phyloP scores from a whole-genome alignment of 1,140 invertebrate genomes.

The Tachypleus tridentatus region DNA sequence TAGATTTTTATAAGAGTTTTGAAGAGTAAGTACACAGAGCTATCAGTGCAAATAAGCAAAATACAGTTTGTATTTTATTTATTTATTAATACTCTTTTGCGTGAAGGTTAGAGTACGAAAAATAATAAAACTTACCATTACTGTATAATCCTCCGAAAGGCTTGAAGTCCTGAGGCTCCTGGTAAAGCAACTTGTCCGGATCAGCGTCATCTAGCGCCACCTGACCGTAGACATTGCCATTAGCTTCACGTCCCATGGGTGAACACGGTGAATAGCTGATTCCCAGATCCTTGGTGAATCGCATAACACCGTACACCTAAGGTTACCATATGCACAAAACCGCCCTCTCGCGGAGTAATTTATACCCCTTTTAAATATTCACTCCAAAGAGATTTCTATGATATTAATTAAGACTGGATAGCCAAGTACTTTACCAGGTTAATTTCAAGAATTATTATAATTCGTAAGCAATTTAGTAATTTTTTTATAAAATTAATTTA shows the following conservation, averaged over 20 bases:
- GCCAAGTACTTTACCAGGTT: too few relatives aligned
- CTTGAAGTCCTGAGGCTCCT: conserved; percentile 31
- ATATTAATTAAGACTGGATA: too few relatives aligned
- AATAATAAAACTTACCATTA: conserved; percentile 24
- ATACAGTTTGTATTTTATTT: conserved; percentile 16
- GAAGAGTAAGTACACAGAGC: too few relatives aligned
- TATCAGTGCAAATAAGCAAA: conserved; percentile 7
- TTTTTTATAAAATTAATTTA: too few relatives aligned
- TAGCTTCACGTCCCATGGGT: conserved; percentile 34
- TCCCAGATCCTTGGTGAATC: conserved; percentile 20
- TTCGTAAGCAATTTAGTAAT: too few relatives aligned
- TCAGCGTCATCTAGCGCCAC: conserved; percentile 40
- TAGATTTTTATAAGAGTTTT: too few relatives aligned
- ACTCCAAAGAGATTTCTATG: too few relatives aligned
- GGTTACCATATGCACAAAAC: too few relatives aligned
- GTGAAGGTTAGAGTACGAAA: conserved; percentile 27
- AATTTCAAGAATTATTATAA: too few relatives aligned
- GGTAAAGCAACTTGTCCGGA: conserved; percentile 31
- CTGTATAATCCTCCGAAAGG: conserved; percentile 31
- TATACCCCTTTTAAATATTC: too few relatives aligned
- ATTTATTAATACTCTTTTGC: conserved; percentile 20
- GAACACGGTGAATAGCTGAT: conserved; percentile 31
- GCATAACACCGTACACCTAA: too few relatives aligned
- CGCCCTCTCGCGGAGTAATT: too few relatives aligned
- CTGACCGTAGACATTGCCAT: conserved; percentile 43